Evolutionary conservation across 2,113 vertebrate species (phyloP), one percentile per base, ranked within the genome.

Genomic region (Turnix velox): DNA sequence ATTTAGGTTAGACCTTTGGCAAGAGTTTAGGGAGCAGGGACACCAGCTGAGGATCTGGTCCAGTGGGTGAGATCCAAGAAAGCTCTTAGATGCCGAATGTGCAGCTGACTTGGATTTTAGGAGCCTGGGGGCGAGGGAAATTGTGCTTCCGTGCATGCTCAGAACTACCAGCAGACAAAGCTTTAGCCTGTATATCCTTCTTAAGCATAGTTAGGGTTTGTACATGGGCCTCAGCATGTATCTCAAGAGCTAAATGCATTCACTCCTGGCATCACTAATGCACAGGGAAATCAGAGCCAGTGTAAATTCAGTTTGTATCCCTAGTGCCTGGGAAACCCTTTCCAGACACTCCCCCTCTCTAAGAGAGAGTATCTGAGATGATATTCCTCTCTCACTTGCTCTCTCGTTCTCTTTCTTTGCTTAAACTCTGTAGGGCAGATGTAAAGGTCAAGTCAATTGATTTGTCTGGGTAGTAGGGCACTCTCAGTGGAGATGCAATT

Each of bases 1-100:
- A 72, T 49, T 91, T 84, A 91, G 84, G 82, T 91, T 96, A 57
- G 91, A 90, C 45, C 86, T 67, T 17, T 94, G 94, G 90, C 87
- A 30, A 35, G 74, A n/a, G 83, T 52, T 92, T 83, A 84, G 73
- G 92, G 55, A 96, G 72, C 69, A 74, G 69, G 45, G 66, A 92
- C 49, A 92, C 45, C 88, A 96, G 94, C 87, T 92, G 91, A 94
- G 84, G 84, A 67, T 79, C 91, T 93, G 87, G 18, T 62, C 62
- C 88, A 62, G 87, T 76, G 90, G 77, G 84, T 0, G 18, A 95
- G 66, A 66, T 95, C 94, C 95, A 95, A 91, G 92, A 94, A 95
- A 92, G 87, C 94, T 94, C 89, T 95, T 81, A 89, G 84, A 89
- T 92, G 73, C 61, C 5, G 33, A 54, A 54, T 45, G 58, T 87